phyloP scores from a whole-genome alignment of 2,113 vertebrate species.

The Rhagologus leucostigma region DNA sequence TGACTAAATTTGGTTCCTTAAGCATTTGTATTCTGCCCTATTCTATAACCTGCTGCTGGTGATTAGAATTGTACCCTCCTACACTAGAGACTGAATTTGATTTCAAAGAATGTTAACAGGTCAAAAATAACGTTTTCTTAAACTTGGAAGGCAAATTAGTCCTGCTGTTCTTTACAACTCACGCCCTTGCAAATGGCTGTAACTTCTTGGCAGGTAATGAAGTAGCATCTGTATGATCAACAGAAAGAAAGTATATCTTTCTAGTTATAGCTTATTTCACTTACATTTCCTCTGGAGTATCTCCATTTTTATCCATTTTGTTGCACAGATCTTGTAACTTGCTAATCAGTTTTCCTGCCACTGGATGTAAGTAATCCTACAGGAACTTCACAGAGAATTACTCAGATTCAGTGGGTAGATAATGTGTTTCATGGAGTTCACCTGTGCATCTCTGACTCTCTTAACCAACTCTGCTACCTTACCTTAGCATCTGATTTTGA shows the following conservation, averaged over 20 bases:
- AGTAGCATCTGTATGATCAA: background rate
- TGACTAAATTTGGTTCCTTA: background rate
- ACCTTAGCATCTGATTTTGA: conserved; percentile 80
- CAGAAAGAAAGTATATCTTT: background rate
- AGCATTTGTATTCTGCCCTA: background rate
- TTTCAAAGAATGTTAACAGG: background rate
- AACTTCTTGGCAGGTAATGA: background rate
- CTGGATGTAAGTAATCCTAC: background rate
- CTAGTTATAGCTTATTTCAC: background rate
- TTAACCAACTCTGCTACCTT: conserved; percentile 67
- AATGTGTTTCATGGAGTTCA: background rate
- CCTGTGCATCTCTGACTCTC: conserved; percentile 5
- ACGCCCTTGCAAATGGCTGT: background rate
- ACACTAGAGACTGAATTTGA: background rate
- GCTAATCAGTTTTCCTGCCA: background rate
- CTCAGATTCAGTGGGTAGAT: background rate
- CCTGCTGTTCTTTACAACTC: background rate
- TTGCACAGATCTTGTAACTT: background rate
- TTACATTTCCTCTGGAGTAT: background rate
- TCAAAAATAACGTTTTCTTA: background rate
- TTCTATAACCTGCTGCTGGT: background rate
- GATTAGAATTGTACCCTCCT: background rate
- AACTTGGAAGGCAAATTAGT: background rate
- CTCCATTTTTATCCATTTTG: background rate
- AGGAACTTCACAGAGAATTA: background rate